Conservation (phyloP, 2,113 vertebrate species). For the Muntiacus reevesi region DNA sequence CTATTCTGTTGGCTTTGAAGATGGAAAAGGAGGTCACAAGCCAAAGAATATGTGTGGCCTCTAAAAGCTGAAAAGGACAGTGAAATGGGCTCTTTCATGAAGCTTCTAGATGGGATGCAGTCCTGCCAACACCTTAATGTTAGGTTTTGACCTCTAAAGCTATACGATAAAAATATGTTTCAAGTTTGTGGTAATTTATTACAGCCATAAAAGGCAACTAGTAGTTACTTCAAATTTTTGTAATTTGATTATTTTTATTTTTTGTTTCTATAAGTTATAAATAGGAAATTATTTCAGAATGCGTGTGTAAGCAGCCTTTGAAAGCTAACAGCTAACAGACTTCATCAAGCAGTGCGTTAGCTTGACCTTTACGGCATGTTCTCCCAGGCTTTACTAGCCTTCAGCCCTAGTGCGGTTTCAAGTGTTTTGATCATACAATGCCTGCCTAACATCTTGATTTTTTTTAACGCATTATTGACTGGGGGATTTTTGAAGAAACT, state of each 20-base stretch:
- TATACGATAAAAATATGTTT: background rate
- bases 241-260: background rate
- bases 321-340: background rate
- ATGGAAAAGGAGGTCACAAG: background rate
- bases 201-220: background rate
- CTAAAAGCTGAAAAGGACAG: background rate
- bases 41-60: background rate
- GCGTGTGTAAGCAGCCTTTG: background rate
- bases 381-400: background rate
- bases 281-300: background rate
- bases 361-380: background rate
- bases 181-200: background rate
- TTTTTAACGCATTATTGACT: background rate
- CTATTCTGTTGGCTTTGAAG: background rate
- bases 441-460: background rate
- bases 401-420: background rate
- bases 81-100: background rate
- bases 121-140: background rate
- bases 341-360: background rate
- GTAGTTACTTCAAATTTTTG: background rate
- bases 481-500: background rate
- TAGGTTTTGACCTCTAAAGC: background rate
- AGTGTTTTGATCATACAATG: background rate
- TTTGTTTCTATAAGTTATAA: background rate
- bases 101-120: background rate